These are phyloP conservation scores for Grammomys surdaster DNA, from an alignment of 2,113 vertebrate species.

Conservation along the genomic window DNA sequence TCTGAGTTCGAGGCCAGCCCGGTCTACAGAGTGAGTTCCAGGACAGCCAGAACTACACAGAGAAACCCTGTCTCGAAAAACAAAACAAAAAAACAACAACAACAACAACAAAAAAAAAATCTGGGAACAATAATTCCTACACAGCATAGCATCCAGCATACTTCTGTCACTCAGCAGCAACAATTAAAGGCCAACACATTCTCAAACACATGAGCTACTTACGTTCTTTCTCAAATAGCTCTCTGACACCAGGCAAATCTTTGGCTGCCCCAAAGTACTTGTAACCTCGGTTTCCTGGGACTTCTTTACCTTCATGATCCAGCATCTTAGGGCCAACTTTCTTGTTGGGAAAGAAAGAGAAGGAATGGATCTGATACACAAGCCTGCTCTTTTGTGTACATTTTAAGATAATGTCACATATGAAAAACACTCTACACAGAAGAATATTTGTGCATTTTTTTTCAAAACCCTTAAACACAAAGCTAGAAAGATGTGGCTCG, in stretches of 20 bases:
- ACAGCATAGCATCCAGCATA: accelerated
- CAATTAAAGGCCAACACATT: neutral
- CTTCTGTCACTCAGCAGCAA: too few species aligned
- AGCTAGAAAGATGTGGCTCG: neutral
- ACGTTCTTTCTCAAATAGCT: slow-evolving; percentile 99
- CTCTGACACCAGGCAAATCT: slow-evolving; percentile 96
- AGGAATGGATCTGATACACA: neutral
- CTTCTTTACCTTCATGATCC: slow-evolving; percentile 98
- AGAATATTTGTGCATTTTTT: neutral
- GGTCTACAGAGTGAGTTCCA: too few species aligned
- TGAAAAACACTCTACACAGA: neutral
- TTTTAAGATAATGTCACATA: neutral
- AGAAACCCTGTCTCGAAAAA: too few species aligned
- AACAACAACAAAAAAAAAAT: neutral
- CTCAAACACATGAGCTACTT: slow-evolving; percentile 79
- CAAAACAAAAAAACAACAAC: too few species aligned
- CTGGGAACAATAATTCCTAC: neutral
- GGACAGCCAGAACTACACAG: too few species aligned
- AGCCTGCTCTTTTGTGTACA: neutral
- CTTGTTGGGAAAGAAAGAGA: slow-evolving; percentile 84
- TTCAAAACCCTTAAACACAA: neutral
- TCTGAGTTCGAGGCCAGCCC: too few species aligned
- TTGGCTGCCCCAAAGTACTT: slow-evolving; percentile 99
- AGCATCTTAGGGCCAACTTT: slow-evolving; percentile 96
- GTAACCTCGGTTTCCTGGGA: slow-evolving; percentile 98